These are phyloP conservation scores for Drosophila trapezifrons DNA, from an alignment of 1,140 invertebrate species.

Conservation along the genomic window DNA sequence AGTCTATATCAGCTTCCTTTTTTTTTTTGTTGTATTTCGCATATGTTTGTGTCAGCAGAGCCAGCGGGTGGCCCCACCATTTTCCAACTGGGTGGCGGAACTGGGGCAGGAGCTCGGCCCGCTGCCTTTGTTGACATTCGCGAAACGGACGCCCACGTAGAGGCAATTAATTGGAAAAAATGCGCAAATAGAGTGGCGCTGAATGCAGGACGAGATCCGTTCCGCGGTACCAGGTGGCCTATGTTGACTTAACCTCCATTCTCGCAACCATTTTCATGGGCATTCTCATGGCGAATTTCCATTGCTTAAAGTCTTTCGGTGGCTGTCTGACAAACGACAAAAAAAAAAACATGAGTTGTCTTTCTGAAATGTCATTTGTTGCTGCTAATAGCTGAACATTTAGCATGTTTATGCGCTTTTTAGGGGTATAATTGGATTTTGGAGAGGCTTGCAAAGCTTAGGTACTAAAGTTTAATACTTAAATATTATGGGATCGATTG, in stretches of 20 bases:
- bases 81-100: neutral
- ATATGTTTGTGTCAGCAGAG: conserved; percentile 67
- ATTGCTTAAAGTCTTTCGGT: conserved; percentile 33
- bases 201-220: conserved; percentile 21
- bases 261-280: neutral
- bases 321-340: neutral
- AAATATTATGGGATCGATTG: no score
- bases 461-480: no score
- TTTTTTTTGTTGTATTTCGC: conserved; percentile 27
- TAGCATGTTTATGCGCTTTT: conserved; percentile 3
- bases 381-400: conserved; percentile 40
- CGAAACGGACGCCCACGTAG: conserved; percentile 62
- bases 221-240: conserved; percentile 50
- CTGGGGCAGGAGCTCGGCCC: conserved; percentile 34
- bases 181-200: conserved; percentile 68
- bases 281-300: conserved; percentile 3
- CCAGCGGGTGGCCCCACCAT: conserved; percentile 38
- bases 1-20: conserved; percentile 61
- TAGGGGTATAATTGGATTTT: neutral
- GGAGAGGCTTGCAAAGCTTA: neutral
- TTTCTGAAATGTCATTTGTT: conserved; percentile 37
- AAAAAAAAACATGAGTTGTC: conserved; percentile 10
- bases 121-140: conserved; percentile 72
- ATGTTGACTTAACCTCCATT: conserved; percentile 76
- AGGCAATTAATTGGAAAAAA: conserved; percentile 80